Percentiles rank a stretch among this genome's conserved stretches.
phyloP scores from a whole-genome alignment of 2,797 vertebrate species.

The Xenops minutus region DNA sequence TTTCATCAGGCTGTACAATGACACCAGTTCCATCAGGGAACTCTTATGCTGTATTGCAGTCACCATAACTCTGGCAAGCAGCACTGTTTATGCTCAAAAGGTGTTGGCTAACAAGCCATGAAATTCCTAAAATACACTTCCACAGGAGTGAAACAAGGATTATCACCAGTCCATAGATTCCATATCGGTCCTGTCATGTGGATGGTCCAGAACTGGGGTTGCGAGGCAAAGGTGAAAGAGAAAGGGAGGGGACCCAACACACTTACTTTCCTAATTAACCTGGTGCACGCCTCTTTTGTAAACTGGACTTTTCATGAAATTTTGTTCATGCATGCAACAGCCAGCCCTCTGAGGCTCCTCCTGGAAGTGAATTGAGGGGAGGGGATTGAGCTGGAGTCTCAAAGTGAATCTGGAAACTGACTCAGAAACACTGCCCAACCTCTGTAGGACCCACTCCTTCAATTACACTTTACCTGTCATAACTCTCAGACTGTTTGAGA shows the following conservation, averaged over 20 bases:
- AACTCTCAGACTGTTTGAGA: neutral
- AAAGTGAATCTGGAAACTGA: neutral
- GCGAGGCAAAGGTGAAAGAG: neutral
- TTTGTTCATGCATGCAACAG: neutral
- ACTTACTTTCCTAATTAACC: neutral
- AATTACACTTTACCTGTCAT: neutral
- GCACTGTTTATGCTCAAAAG: neutral
- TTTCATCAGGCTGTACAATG: neutral
- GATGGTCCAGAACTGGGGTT: neutral
- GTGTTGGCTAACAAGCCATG: neutral
- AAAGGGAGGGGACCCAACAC: neutral
- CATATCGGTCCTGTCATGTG: fast-evolving
- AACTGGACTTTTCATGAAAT: neutral
- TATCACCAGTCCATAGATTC: neutral
- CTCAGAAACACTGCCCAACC: neutral
- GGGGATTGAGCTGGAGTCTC: neutral
- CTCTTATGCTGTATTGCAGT: neutral
- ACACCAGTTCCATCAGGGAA: neutral
- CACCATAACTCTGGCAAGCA: neutral
- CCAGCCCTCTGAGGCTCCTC: neutral
- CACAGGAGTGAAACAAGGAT: neutral
- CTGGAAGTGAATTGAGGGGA: neutral
- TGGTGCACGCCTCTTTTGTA: neutral
- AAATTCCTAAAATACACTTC: neutral
- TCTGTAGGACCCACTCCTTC: neutral